These are phyloP conservation scores for Novumbra hubbsi DNA, from an alignment of 2,797 vertebrate species.

Conservation along the genomic window DNA sequence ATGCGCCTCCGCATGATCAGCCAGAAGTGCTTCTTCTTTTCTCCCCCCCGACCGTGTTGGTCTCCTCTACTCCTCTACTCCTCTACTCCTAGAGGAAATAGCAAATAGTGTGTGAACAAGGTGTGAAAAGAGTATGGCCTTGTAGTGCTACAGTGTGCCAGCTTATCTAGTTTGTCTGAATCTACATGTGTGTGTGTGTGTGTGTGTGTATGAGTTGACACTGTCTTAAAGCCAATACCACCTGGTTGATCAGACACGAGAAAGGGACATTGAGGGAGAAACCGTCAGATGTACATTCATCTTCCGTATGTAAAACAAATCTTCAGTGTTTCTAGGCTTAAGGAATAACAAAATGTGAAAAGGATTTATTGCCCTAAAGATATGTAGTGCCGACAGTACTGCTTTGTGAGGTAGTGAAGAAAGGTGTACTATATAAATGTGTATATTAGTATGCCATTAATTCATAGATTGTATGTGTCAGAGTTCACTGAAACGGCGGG, in stretches of 20 bases:
- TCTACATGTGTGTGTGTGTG: constrained; percentile 25
- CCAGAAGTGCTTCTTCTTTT: too few relatives aligned
- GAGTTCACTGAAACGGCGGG: neutral
- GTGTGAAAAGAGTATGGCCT: neutral
- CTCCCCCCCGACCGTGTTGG: neutral
- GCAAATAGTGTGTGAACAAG: too few relatives aligned
- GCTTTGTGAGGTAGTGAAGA: neutral
- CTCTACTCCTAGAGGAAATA: neutral
- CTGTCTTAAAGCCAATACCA: constrained; percentile 44
- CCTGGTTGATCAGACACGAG: constrained; percentile 25
- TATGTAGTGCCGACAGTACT: neutral
- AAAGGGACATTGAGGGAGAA: neutral
- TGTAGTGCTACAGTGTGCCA: constrained; percentile 16
- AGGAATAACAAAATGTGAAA: neutral
- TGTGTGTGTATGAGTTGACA: constrained; percentile 28
- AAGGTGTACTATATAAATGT: neutral
- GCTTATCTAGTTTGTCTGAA: constrained; percentile 34
- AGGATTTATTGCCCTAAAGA: neutral
- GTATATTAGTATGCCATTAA: neutral
- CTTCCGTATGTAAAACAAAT: neutral
- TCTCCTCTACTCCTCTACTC: neutral
- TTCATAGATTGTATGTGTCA: neutral
- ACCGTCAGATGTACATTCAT: neutral
- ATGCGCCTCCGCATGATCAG: too few relatives aligned
- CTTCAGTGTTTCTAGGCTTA: neutral